Base-by-base conservation (phyloP, 2,797 vertebrate genomes). In the Podarcis siculus region DNA sequence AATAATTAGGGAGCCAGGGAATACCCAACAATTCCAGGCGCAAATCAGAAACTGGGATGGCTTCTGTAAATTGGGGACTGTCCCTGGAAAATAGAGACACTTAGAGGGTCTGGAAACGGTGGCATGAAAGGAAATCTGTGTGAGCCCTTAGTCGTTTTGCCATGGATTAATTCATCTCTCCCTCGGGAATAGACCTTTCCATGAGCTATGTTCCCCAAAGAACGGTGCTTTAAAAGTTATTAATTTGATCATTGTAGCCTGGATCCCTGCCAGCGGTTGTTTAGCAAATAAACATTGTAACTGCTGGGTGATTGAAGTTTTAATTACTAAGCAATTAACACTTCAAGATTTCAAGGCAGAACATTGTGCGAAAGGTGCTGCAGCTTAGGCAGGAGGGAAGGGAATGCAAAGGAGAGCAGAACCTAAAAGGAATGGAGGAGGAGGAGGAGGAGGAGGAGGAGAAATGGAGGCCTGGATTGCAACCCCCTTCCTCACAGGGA, bases 311-410 rank as follows among this genome's bases (percentile, higher is more conserved):
- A 90, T 86, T 92, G 89, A 95, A 95, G 71, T 93, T 94, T 92
- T 94, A 95, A 94, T 94, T 95, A 92, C 58, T 90, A 82, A 86
- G 78, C 89, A 95, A 93, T 94, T 95, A 94, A 87, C 49, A 35
- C 61, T 87, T 90, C 82, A 92, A 91, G 71, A 92, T 94, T 92
- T 79, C 89, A 93, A 71, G 69, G 69, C n/a, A 91, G 88, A 0
- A n/a, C 64, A 90, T 75, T 86, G 21, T 15, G 1, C 0, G 0
- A 79, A 90, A 89, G 72, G 84, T 13, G n/a, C 42, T 86, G 75
- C 30, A 80, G 71, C 45, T 82, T 89, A 73, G 86, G 25, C 1
- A 27, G 72, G 32, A 69, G 90, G 72, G 90, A 23, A 39, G 32
- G 19, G 67, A 55, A 72, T 78, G 35, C 83, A 86, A 9, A 55